A percentile compares a stretch with the other conserved stretches of the same genome.
Conservation (phyloP, 2,888 invertebrate genomes). For the Melanostoma mellinum region DNA sequence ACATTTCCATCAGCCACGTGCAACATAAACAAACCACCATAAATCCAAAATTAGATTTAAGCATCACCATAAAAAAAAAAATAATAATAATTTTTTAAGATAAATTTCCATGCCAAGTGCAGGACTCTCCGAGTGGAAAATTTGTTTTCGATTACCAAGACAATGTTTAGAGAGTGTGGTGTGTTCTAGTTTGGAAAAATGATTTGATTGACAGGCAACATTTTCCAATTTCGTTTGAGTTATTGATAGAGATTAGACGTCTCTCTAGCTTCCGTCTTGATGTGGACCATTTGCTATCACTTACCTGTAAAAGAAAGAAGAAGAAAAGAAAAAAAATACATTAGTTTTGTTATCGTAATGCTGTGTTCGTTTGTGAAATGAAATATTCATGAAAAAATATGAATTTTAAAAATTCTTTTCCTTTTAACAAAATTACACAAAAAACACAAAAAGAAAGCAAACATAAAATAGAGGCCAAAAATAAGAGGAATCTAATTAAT, state of each 20-base stretch:
- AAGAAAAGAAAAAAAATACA: constrained; percentile 19
- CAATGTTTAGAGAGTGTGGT: constrained; percentile 18
- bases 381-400: neutral
- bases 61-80: constrained; percentile 9
- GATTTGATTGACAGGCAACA: constrained; percentile 59
- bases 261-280: constrained; percentile 26
- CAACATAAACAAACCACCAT: too few species aligned
- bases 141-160: constrained; percentile 47
- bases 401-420: neutral
- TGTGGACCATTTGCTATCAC: constrained; percentile 51
- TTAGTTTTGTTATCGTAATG: constrained; percentile 31
- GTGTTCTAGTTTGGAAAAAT: constrained; percentile 4
- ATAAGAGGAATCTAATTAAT: too few species aligned
- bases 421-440: neutral
- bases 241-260: constrained; percentile 50
- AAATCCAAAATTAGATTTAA: constrained; percentile 30
- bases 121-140: constrained; percentile 5
- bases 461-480: too few species aligned
- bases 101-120: constrained; percentile 13
- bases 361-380: neutral
- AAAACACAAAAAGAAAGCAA: too few species aligned
- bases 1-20: too few species aligned
- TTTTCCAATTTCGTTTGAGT: constrained; percentile 30
- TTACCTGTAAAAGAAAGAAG: constrained; percentile 66
- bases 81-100: constrained; percentile 14